phyloP scores from a whole-genome alignment of 2,888 invertebrate genomes.

The Limenitis camilla region DNA sequence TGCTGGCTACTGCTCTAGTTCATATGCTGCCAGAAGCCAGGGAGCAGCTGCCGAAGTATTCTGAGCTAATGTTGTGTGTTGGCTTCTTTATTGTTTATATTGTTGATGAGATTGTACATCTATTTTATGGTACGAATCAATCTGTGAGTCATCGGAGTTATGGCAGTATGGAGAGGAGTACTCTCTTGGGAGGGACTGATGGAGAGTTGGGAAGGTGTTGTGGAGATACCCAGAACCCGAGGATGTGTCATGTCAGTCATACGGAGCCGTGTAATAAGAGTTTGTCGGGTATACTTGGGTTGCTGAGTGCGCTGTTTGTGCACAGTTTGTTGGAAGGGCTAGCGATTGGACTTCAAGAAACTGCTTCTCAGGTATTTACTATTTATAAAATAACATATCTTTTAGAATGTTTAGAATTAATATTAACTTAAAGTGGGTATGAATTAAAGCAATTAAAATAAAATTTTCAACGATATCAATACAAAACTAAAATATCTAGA shows the following conservation, averaged over 20 bases:
- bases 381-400: too few species aligned
- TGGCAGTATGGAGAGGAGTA: conserved; percentile 44
- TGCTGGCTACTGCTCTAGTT: conserved; percentile 83
- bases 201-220: conserved; percentile 42
- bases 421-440: too few species aligned
- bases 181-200: conserved; percentile 32
- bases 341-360: conserved; percentile 84
- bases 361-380: conserved; percentile 71
- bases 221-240: conserved; percentile 51
- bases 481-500: too few species aligned
- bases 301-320: conserved; percentile 82
- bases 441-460: too few species aligned
- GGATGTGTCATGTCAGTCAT: conserved; percentile 79
- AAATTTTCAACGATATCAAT: too few species aligned
- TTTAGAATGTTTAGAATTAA: too few species aligned
- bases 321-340: conserved; percentile 87
- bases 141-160: conserved; percentile 28
- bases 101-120: conserved; percentile 82
- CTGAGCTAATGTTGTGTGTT: conserved; percentile 78
- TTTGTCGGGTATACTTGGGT: conserved; percentile 77
- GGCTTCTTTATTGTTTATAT: conserved; percentile 84
- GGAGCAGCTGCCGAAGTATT: conserved; percentile 71
- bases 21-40: conserved; percentile 89
- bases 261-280: conserved; percentile 77
- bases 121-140: conserved; percentile 66